phyloP scores from a whole-genome alignment of 2,888 invertebrate species.

The Melinaea menophilus region DNA sequence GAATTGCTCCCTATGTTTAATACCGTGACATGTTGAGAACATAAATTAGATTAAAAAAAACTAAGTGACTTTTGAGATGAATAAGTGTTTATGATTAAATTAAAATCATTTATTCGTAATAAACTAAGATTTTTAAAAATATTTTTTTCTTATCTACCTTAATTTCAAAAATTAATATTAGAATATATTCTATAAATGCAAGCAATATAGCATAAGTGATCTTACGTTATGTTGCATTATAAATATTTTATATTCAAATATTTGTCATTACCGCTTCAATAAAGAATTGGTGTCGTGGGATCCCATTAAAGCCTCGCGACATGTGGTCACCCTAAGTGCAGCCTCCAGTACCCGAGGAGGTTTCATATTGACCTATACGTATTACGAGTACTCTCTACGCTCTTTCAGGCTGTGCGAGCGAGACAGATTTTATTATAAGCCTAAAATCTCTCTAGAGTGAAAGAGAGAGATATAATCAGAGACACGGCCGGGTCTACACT shows the following conservation, averaged over 20 bases:
- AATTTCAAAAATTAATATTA: too few species aligned
- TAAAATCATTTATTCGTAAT: too few species aligned
- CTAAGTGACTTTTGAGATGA: too few species aligned
- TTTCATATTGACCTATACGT: slow-evolving; percentile 78
- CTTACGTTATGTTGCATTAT: not conserved
- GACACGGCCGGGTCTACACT: slow-evolving; percentile 58
- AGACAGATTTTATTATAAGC: slow-evolving; percentile 42
- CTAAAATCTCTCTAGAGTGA: slow-evolving; percentile 40
- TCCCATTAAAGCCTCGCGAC: slow-evolving; percentile 15
- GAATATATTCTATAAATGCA: too few species aligned
- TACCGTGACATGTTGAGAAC: too few species aligned
- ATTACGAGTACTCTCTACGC: slow-evolving; percentile 71
- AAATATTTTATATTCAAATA: not conserved
- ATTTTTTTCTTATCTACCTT: too few species aligned
- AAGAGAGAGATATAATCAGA: slow-evolving; percentile 48
- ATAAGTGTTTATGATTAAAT: too few species aligned
- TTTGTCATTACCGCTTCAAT: not conserved
- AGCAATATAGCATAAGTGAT: too few species aligned
- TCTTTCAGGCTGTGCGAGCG: slow-evolving; percentile 63
- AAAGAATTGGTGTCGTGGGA: slow-evolving; percentile 21
- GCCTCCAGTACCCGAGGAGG: slow-evolving; percentile 75
- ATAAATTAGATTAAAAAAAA: too few species aligned
- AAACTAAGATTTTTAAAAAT: too few species aligned
- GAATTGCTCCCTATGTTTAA: too few species aligned
- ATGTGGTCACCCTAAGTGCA: slow-evolving; percentile 66